Evolutionary conservation across 2,888 invertebrate species (phyloP).

Genomic region (Archips crataeganus): DNA sequence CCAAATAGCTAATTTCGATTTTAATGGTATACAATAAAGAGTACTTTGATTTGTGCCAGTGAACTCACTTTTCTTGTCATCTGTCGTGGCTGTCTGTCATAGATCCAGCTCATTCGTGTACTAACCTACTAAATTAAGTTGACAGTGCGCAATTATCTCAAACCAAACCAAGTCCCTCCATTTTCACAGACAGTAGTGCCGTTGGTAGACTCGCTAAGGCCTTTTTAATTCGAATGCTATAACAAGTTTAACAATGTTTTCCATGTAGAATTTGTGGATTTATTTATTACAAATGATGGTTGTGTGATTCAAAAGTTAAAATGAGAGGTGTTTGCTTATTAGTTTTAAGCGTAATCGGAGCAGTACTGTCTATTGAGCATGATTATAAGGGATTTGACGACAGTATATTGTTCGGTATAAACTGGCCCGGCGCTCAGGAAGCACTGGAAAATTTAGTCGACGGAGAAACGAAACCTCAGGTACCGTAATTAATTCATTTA

Average conservation of each 20-base stretch:
- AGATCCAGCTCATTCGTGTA: slow-evolving; percentile 64
- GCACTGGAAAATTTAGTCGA: slow-evolving; percentile 61
- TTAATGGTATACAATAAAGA: background rate
- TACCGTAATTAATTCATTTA: slow-evolving; percentile 40
- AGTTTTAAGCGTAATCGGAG: slow-evolving; percentile 57
- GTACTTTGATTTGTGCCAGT: background rate
- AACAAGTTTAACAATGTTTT: slow-evolving; percentile 28
- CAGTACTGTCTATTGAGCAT: slow-evolving; percentile 72
- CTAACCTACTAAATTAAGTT: slow-evolving; percentile 48
- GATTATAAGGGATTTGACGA: slow-evolving; percentile 94
- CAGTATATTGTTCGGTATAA: slow-evolving; percentile 91
- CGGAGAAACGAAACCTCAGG: slow-evolving; percentile 61
- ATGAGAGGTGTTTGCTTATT: slow-evolving; percentile 64
- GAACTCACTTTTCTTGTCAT: slow-evolving; percentile 25
- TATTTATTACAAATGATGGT: slow-evolving; percentile 48
- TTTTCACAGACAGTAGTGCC: slow-evolving; percentile 4
- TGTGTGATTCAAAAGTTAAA: slow-evolving; percentile 47
- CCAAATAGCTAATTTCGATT: background rate
- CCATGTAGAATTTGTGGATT: slow-evolving; percentile 17
- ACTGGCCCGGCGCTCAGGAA: slow-evolving; percentile 88
- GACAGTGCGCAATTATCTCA: background rate
- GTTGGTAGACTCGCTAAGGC: background rate
- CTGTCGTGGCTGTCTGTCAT: slow-evolving; percentile 68
- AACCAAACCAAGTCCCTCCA: background rate
- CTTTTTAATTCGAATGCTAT: slow-evolving; percentile 32